A percentile compares a stretch with the other conserved stretches of the same genome.
These are phyloP conservation scores for Lamprotornis superbus DNA, from an alignment of 2,113 vertebrate species.

Conservation along the genomic window DNA sequence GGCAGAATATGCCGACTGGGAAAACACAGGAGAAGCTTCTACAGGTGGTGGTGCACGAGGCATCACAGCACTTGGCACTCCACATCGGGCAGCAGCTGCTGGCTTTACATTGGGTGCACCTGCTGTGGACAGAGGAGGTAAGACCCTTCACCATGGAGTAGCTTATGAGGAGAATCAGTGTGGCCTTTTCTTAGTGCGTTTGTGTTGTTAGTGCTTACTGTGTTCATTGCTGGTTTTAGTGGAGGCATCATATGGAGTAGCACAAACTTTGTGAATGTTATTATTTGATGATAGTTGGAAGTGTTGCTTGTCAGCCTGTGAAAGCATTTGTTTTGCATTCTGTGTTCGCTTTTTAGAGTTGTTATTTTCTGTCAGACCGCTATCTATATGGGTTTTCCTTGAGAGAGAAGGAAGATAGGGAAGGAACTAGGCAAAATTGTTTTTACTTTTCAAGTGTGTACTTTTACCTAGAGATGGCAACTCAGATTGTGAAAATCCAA, in stretches of 20 bases:
- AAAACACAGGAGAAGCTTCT: constrained; percentile 50
- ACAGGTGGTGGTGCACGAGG: constrained; percentile 53
- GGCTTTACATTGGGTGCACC: constrained; percentile 78
- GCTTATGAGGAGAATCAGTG: background rate
- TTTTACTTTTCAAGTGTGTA: background rate
- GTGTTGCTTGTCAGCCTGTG: background rate
- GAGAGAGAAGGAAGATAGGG: background rate
- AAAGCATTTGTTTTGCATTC: background rate
- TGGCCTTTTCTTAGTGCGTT: background rate
- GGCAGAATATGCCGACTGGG: constrained; percentile 73
- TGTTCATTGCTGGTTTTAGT: background rate
- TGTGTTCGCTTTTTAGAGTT: background rate
- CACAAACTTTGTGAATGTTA: background rate
- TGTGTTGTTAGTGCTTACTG: background rate
- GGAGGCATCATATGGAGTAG: background rate
- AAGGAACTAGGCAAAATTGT: background rate
- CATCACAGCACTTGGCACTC: constrained; percentile 15
- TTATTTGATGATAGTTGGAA: background rate
- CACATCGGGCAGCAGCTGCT: constrained; percentile 44
- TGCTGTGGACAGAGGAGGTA: constrained; percentile 84
- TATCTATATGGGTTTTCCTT: background rate
- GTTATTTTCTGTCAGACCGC: background rate
- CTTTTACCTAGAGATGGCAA: background rate
- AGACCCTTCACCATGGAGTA: background rate
- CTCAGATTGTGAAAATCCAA: background rate